Conservation (phyloP, 1,140 invertebrate genomes). For the Drosophila takahashii region DNA sequence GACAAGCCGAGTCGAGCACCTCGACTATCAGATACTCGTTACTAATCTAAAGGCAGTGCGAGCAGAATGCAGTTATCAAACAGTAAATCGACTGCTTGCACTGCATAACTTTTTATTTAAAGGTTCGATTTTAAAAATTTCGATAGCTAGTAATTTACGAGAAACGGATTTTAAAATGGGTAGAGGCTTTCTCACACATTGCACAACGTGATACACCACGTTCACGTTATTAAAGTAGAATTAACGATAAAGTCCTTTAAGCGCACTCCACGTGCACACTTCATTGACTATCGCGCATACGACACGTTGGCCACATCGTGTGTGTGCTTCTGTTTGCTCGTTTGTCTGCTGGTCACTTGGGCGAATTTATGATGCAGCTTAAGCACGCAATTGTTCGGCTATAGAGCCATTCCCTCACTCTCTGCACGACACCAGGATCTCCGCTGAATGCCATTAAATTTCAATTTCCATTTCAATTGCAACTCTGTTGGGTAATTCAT, state of each 20-base stretch:
- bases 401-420: constrained; percentile 23
- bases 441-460: constrained; percentile 22
- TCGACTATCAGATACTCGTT: too few species aligned
- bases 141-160: too few species aligned
- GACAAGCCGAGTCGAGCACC: too few species aligned
- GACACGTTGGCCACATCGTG: constrained; percentile 34
- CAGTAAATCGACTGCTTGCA: too few species aligned
- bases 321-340: not conserved
- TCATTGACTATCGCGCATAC: constrained; percentile 70
- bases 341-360: constrained; percentile 31
- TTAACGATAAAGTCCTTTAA: constrained; percentile 45
- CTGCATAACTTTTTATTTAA: too few species aligned
- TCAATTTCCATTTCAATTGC: constrained; percentile 62
- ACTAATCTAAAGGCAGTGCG: too few species aligned
- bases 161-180: too few species aligned
- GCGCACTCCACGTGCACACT: constrained; percentile 32
- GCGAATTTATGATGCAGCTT: constrained; percentile 62
- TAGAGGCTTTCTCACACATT: too few species aligned
- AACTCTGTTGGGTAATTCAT: constrained; percentile 41
- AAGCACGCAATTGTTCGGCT: constrained; percentile 36
- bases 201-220: constrained; percentile 22
- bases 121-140: too few species aligned
- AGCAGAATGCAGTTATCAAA: too few species aligned
- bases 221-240: constrained; percentile 73
- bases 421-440: not conserved